phyloP scores from a whole-genome alignment of 2,113 vertebrate species.

The Rhombomys opimus region DNA sequence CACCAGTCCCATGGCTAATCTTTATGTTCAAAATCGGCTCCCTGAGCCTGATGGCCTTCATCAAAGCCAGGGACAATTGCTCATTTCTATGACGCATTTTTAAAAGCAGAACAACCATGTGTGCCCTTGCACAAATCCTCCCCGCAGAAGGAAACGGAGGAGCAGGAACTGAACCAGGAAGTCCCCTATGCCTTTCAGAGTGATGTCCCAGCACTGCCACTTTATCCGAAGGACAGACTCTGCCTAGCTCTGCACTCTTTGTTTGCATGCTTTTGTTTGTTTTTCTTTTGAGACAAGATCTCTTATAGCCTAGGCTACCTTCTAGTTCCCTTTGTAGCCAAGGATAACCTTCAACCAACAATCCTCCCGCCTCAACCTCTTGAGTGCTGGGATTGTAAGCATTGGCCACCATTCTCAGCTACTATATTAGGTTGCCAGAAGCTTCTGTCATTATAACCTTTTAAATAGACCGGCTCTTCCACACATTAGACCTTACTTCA shows the following conservation, averaged over 20 bases:
- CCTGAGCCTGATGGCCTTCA: not conserved
- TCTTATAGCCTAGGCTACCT: not conserved
- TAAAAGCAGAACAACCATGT: not conserved
- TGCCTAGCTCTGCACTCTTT: not conserved
- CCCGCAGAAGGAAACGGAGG: slow-evolving; percentile 5
- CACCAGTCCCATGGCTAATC: not conserved
- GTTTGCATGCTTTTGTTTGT: not conserved
- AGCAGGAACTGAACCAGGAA: not conserved
- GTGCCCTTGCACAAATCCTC: not conserved
- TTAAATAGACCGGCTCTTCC: not conserved
- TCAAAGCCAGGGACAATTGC: not conserved
- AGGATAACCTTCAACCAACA: not conserved
- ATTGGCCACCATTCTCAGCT: not conserved
- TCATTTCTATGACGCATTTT: not conserved
- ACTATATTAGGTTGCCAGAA: not conserved
- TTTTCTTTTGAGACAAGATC: not conserved
- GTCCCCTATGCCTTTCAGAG: not conserved
- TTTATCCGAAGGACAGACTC: not conserved
- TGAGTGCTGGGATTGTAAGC: not conserved
- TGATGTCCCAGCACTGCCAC: not conserved
- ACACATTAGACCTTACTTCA: not conserved
- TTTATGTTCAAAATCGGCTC: not conserved
- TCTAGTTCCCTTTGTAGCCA: not conserved
- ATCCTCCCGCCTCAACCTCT: not conserved
- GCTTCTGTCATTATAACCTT: not conserved